Base-by-base conservation (phyloP, 2,888 invertebrate species). In the Microctonus brassicae region DNA sequence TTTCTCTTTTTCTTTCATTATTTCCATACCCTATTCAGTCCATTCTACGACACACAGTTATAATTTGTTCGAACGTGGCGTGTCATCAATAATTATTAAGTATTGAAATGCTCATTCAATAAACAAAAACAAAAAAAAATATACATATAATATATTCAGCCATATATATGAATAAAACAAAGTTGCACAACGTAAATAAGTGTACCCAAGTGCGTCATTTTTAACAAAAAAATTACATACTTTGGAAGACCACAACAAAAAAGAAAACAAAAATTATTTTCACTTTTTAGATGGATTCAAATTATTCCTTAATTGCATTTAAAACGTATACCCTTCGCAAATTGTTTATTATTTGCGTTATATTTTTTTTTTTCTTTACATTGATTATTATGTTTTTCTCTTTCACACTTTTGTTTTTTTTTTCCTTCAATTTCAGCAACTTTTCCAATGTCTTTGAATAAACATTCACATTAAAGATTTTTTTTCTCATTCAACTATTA, bases 1-100 rank as follows among this genome's bases (percentile, higher is more conserved):
- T 58, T 17, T 13, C 20, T 17, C 20, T 7, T 66, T 36, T 65
- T 33, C 24, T 65, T 55, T 22, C 29, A n/a, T 47, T 74, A 79
- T 76, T 55, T 78, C 76, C 77, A 78, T 80, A 82, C 76, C 75
- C 82, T 84, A 83, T 78, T 84, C 83, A 84, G 84, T 86, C 83
- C 79, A 81, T 83, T 77, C 79, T 80, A 81, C 76, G 77, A 80
- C 80, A 80, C 80, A 80, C 77, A 82, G 80, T 77, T 76, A 80
- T 79, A 79, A 73, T 55, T 55, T 55, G 55, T 55, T 55, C 55
- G 55, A 55, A 26, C n/a, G 24, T 55, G 24, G 22, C 55, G 55
- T 55, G 55, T 55, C 55, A 55, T 26, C 55, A 55, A 55, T 55
- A 47, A 17, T 47, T 47, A 47, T 47, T 63, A 74, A 76, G 70